phyloP scores from a whole-genome alignment of 2,888 invertebrate genomes.

The Drosophila limbata region DNA sequence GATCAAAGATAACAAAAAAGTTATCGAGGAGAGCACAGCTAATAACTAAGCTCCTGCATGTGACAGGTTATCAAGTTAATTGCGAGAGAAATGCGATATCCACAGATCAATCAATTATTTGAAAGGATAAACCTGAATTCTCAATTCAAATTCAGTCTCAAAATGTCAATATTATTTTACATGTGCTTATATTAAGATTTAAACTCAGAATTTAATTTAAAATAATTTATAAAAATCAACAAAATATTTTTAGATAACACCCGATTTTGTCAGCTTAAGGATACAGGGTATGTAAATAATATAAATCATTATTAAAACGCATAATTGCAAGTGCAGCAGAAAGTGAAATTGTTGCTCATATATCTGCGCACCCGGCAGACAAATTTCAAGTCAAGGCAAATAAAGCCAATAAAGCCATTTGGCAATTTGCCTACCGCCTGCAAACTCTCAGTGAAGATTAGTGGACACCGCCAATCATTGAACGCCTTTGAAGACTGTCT shows the following conservation, averaged over 20 bases:
- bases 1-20: constrained; percentile 8
- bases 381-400: constrained; percentile 30
- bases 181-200: too few relatives aligned
- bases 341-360: constrained; percentile 70
- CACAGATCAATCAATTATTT: background rate
- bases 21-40: background rate
- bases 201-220: too few relatives aligned
- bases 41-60: background rate
- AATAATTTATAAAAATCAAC: too few relatives aligned
- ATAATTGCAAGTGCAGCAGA: constrained; percentile 43
- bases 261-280: background rate
- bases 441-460: constrained; percentile 39
- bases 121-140: background rate
- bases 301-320: constrained; percentile 24
- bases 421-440: constrained; percentile 48
- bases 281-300: constrained; percentile 16
- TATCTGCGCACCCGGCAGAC: constrained; percentile 32
- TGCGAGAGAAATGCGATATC: background rate
- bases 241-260: background rate
- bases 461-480: constrained; percentile 40
- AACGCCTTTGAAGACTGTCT: constrained; percentile 59
- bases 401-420: constrained; percentile 61
- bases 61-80: background rate
- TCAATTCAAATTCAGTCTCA: background rate
- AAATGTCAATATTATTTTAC: too few relatives aligned